Conservation (phyloP, 2,797 vertebrate species). For the Hypotaenidia okinawae region DNA sequence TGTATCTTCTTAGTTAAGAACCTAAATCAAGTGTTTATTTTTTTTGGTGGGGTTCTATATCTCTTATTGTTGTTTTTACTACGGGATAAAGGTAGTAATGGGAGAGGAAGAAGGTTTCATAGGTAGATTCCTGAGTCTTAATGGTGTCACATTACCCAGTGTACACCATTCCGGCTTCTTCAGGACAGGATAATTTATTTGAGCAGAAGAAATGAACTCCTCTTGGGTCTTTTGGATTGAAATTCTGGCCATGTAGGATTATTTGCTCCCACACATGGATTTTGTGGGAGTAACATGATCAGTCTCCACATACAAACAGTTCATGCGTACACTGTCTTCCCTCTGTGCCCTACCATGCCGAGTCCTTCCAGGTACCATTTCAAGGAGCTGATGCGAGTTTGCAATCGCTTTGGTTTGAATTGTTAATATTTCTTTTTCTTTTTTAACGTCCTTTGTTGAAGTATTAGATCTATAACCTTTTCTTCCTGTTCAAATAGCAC, state of each 20-base stretch:
- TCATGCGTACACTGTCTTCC: rapidly evolving
- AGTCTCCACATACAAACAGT: neutral
- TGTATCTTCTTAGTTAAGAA: neutral
- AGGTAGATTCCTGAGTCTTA: neutral
- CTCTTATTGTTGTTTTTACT: neutral
- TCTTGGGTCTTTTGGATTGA: neutral
- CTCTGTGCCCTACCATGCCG: neutral
- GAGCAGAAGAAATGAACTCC: neutral
- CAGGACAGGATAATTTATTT: neutral
- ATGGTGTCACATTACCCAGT: neutral
- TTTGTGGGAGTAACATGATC: neutral
- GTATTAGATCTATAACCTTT: neutral
- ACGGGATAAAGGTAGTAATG: neutral
- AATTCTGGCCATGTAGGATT: neutral
- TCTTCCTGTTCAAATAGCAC: constrained; percentile 54
- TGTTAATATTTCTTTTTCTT: neutral
- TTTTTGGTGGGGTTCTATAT: neutral
- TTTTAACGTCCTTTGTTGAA: neutral
- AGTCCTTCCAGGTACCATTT: neutral
- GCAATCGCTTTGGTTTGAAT: neutral
- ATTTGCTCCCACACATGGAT: neutral
- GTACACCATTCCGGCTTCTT: neutral
- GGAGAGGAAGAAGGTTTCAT: neutral
- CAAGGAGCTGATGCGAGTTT: neutral
- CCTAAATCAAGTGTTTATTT: neutral